Conservation (phyloP, 2,797 vertebrate genomes). For the Tiaroga cobitis region DNA sequence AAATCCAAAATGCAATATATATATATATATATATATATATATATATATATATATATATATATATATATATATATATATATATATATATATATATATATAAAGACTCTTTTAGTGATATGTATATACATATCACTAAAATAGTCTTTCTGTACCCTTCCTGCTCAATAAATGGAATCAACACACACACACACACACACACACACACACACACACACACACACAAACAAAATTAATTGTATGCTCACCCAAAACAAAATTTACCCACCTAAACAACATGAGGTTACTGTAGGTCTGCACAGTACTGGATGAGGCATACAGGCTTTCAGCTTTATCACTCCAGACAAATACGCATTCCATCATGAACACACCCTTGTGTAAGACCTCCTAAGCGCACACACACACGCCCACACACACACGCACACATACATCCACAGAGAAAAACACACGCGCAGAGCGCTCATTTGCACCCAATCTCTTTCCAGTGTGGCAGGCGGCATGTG, state of each 20-base stretch:
- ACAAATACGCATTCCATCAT: slow-evolving; percentile 30
- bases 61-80: too few species aligned
- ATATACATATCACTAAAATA: background rate
- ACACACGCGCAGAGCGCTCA: background rate
- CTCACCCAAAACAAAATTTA: slow-evolving; percentile 34
- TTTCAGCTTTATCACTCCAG: slow-evolving; percentile 7
- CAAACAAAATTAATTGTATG: slow-evolving; percentile 18
- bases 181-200: background rate
- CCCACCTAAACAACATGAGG: slow-evolving; percentile 24
- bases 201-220: background rate
- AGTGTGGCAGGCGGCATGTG: slow-evolving; percentile 2
- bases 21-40: too few species aligned
- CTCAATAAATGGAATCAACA: background rate
- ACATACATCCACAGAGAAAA: background rate
- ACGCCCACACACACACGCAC: background rate
- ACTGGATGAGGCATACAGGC: background rate
- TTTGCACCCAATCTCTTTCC: slow-evolving; percentile 21
- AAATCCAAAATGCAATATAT: too few species aligned
- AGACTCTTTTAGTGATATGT: too few species aligned
- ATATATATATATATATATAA: too few species aligned
- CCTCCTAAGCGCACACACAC: background rate
- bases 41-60: too few species aligned
- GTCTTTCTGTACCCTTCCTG: background rate
- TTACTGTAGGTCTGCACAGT: background rate
- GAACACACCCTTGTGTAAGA: slow-evolving; percentile 10